Percentiles rank a stretch among this genome's conserved stretches.
These are phyloP conservation scores for Archocentrus centrarchus DNA, from an alignment of 2,113 vertebrate genomes.

Conservation along the genomic window DNA sequence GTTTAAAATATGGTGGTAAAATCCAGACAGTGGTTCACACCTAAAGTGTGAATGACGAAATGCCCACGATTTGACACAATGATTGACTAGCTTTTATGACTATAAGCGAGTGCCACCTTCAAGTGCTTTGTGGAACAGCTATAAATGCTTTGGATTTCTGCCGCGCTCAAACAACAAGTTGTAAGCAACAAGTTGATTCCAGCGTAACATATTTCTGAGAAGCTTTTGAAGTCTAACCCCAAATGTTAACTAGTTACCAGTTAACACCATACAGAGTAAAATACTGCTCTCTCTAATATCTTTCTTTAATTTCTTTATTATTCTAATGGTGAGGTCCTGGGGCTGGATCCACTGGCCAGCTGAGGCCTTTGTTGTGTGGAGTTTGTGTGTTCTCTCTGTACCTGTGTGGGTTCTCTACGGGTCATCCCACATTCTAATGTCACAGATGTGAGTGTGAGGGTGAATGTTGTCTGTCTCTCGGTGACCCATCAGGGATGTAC, in stretches of 20 bases:
- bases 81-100: constrained; percentile 1
- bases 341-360: neutral
- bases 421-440: neutral
- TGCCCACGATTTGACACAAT: neutral
- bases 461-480: neutral
- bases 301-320: neutral
- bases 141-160: neutral
- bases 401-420: neutral
- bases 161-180: too few relatives aligned
- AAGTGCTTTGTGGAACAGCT: neutral
- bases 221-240: neutral
- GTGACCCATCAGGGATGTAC: neutral
- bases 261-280: neutral
- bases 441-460: neutral
- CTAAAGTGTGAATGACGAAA: constrained; percentile 5
- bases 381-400: neutral
- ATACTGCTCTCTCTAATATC: neutral
- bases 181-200: neutral
- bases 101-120: neutral
- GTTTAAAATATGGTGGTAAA: constrained; percentile 9
- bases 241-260: neutral
- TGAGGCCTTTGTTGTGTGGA: neutral
- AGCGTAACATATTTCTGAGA: neutral
- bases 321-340: neutral
- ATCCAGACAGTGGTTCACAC: constrained; percentile 9